Percentiles rank a stretch among this genome's conserved stretches.
Conservation (phyloP, 2,113 vertebrate genomes). For the Loxodonta africana region DNA sequence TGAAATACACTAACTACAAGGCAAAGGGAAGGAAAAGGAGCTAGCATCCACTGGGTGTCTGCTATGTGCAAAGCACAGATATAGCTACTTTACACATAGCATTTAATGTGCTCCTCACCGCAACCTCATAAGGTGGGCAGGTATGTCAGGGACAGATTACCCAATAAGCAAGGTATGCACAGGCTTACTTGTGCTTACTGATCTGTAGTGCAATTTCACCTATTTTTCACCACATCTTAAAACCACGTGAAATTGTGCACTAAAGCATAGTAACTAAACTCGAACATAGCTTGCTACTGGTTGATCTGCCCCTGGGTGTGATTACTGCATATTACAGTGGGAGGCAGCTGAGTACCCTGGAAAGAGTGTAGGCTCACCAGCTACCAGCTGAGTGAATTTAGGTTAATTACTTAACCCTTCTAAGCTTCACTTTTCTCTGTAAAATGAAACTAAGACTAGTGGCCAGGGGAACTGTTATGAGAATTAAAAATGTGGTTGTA, state of each 20-base stretch:
- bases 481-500: background rate
- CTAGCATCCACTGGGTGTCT: background rate
- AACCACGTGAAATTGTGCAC: no score
- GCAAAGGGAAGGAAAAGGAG: background rate
- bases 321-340: background rate
- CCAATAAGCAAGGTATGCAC: no score
- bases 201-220: no score
- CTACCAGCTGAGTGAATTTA: background rate
- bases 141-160: no score
- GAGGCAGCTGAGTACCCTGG: background rate
- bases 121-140: background rate
- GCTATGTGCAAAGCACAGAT: background rate
- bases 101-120: background rate
- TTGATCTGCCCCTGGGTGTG: background rate
- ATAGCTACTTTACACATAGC: background rate
- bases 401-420: background rate
- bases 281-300: no score
- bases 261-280: no score
- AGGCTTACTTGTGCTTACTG: no score
- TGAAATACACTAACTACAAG: background rate
- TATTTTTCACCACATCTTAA: no score
- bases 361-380: background rate
- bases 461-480: background rate
- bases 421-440: background rate
- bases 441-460: background rate